Base-by-base conservation (phyloP, 2,113 vertebrate species). In the Todiramphus saurophagus region DNA sequence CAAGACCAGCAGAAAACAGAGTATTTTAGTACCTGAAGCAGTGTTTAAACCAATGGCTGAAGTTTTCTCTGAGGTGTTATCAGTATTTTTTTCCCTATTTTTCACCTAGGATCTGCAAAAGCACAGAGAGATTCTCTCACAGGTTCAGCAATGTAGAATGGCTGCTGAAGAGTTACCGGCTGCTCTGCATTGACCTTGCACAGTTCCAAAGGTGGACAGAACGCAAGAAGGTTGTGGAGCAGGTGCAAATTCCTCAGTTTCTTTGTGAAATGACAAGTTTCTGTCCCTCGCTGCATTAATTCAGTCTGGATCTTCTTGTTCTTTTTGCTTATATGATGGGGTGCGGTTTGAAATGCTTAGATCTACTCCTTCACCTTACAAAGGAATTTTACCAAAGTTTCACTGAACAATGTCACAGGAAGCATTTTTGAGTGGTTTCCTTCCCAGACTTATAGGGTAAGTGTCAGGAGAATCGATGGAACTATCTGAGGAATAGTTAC, bases 131-230 rank as follows among this genome's bases (percentile, higher is more conserved):
- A 14, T 51, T 25, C 5, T 51, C 64, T 83, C 2, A 0, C 21
- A 20, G 15, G 27, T 28, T 43, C 69, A 33, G 17, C 70, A 63
- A 11, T 27, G 41, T 21, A 17, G 31, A 21, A n/a, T 9, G 35
- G 58, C 39, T 83, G 33, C 17, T 7, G 17, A 28, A 13, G 13
- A 20, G 16, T 37, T 30, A 7, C 18, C 12, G 27, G 18, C 24
- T 27, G 3, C 21, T 17, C 39, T 21, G 10, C 30, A 5, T 3
- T 37, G 39, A 30, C n/a, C 15, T 9, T 18, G 9, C 60, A 24
- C 24, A 44, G 46, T 20, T 39, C 67, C 0, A 0, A 31, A 31
- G 56, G 44, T 30, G 19, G 33, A 31, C 2, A 2, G 3, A 53
- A 19, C 30, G 43, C n/a, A 17, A n/a, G 35, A 5, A 12, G 20